Evolutionary conservation across 1,140 invertebrate species (phyloP), one percentile per base, ranked within the genome.

Genomic region (Nebria ingens): DNA sequence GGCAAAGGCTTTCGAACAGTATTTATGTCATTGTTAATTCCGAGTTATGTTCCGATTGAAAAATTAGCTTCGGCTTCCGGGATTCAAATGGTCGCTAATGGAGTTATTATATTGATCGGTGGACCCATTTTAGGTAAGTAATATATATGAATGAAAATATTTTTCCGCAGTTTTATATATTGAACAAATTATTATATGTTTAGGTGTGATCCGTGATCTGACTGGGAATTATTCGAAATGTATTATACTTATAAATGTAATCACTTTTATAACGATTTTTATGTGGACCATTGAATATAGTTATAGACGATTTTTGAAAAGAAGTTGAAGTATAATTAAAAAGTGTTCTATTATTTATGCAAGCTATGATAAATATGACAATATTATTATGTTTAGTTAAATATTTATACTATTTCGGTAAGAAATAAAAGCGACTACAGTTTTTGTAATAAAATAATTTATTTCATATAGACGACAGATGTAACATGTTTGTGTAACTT

Each of bases 1-100:
- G 79, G 76, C 22, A 84, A 84, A 71, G 82, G 77, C 1, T 62
- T 85, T 2, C 71, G 81, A 56, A 83, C 80, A 21, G 81, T 85
- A 0, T 84, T 82, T 60, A 80, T 81, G 78, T 76, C 79, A 0
- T 63, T 85, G 11, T 78, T 83, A 1, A 81, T 84, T 51, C 80
- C 82, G 13, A 73, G 74, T 2, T 78, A 83, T 61, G 81, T 85
- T 25, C 81, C 81, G 1, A 62, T 84, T 12, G 75, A 80, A 51
- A 74, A 79, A 51, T 62, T 84, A 40, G 79, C 82, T 0, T 77
- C 76, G 15, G 82, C 82, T 12, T 75, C 76, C 1, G 82, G 81
- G 2, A 69, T 84, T 15, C 81, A 84, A 62, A 67, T 83, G 25
- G 59, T 83, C 11, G 75, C 76, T 21, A 77, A 80, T 56, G 81